phyloP scores from a whole-genome alignment of 2,888 invertebrate genomes.

The Glyphotaelius pellucidus region DNA sequence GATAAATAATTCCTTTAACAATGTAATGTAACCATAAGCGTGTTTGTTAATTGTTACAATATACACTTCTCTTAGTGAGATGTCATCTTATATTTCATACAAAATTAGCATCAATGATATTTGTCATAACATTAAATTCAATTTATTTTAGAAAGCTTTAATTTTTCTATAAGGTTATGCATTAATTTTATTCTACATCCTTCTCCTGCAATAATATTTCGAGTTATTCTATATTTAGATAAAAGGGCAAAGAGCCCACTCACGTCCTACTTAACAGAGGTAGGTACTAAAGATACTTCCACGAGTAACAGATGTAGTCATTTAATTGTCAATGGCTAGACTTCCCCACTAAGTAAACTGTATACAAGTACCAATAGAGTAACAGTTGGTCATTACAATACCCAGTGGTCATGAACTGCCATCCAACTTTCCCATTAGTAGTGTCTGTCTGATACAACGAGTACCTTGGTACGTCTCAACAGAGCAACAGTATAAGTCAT shows the following conservation, averaged over 20 bases:
- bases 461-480: too few species aligned
- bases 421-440: too few species aligned
- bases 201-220: constrained; percentile 67
- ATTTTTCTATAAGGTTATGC: constrained; percentile 67
- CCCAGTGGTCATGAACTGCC: background rate
- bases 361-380: background rate
- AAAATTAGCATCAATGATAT: constrained; percentile 68
- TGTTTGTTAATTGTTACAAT: constrained; percentile 59
- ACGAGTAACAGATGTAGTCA: background rate
- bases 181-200: constrained; percentile 66
- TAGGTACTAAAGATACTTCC: constrained; percentile 58
- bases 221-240: constrained; percentile 66
- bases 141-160: constrained; percentile 66
- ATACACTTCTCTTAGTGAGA: constrained; percentile 61
- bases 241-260: constrained; percentile 55
- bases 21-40: constrained; percentile 53
- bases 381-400: background rate
- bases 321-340: background rate
- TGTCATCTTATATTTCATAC: constrained; percentile 66
- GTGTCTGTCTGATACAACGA: too few species aligned
- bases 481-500: too few species aligned
- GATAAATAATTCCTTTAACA: constrained; percentile 53
- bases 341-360: background rate
- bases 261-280: constrained; percentile 61
- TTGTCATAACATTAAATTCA: constrained; percentile 66